These are phyloP conservation scores for Babylonia areolata DNA, from an alignment of 1,140 invertebrate species.

Conservation along the genomic window DNA sequence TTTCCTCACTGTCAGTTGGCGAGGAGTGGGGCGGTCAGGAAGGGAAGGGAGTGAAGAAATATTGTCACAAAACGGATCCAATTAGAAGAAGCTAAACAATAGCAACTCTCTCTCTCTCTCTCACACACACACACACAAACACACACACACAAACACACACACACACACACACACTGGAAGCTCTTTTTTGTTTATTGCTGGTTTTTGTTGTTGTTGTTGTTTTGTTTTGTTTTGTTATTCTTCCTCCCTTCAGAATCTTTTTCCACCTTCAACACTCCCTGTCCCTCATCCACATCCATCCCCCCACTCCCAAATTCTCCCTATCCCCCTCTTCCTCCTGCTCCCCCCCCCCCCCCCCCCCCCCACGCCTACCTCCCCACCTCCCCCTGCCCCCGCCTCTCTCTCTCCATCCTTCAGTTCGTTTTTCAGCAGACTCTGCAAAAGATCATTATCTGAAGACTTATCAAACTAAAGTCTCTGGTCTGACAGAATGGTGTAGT, in stretches of 20 bases:
- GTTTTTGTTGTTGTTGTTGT: neutral
- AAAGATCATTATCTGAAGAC: no score
- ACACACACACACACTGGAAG: neutral
- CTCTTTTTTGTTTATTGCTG: neutral
- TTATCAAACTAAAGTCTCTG: no score
- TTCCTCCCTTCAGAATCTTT: neutral
- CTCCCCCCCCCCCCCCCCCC: neutral
- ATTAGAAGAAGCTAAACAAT: constrained; percentile 4
- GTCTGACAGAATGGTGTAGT: no score
- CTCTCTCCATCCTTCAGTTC: neutral
- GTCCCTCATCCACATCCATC: neutral
- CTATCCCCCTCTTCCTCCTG: neutral
- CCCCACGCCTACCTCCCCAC: neutral
- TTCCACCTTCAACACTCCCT: neutral
- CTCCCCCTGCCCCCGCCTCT: neutral
- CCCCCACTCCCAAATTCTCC: neutral
- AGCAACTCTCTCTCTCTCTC: neutral
- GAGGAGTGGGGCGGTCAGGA: no score
- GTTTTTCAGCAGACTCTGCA: neutral
- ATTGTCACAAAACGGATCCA: constrained; percentile 11
- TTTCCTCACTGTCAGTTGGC: neutral
- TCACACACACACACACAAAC: no score
- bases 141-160: no score
- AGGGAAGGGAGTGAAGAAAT: neutral
- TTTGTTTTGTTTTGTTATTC: neutral